A percentile compares a stretch with the other conserved stretches of the same genome.
phyloP scores from a whole-genome alignment of 2,113 vertebrate species.

The Chrysochloris asiatica region DNA sequence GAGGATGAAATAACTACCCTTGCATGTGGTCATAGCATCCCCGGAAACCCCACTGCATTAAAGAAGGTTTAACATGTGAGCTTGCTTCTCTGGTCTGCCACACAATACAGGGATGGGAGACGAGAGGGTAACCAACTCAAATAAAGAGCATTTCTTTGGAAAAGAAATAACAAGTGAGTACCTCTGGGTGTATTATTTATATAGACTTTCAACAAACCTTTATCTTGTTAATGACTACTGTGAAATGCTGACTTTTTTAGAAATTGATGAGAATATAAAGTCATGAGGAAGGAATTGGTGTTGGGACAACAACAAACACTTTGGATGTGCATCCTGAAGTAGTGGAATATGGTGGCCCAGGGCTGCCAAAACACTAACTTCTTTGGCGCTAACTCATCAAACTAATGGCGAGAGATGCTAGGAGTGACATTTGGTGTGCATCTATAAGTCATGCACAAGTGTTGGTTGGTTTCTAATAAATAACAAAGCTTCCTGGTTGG shows the following conservation, averaged over 20 bases:
- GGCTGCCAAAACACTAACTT: not conserved
- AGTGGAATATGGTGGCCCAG: not conserved
- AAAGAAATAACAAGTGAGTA: not conserved
- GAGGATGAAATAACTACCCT: not conserved
- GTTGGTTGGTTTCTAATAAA: too few species aligned
- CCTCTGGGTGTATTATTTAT: not conserved
- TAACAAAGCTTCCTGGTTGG: not conserved
- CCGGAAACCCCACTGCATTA: not conserved
- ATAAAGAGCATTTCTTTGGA: not conserved
- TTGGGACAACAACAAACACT: not conserved
- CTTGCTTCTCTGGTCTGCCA: fast-evolving
- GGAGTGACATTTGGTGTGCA: not conserved
- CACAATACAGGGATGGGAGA: not conserved
- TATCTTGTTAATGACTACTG: not conserved
- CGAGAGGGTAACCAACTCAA: not conserved
- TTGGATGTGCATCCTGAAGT: not conserved
- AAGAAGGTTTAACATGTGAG: not conserved
- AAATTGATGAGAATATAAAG: not conserved
- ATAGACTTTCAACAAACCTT: not conserved
- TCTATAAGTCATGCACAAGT: fast-evolving
- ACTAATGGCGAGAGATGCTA: not conserved
- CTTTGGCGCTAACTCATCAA: not conserved
- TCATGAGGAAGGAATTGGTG: not conserved
- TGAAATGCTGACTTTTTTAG: not conserved
- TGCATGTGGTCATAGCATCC: not conserved